Evolutionary conservation across 1,140 invertebrate genomes (phyloP), one percentile per base, ranked within the genome.

Genomic region (Tetramorium simillimum): DNA sequence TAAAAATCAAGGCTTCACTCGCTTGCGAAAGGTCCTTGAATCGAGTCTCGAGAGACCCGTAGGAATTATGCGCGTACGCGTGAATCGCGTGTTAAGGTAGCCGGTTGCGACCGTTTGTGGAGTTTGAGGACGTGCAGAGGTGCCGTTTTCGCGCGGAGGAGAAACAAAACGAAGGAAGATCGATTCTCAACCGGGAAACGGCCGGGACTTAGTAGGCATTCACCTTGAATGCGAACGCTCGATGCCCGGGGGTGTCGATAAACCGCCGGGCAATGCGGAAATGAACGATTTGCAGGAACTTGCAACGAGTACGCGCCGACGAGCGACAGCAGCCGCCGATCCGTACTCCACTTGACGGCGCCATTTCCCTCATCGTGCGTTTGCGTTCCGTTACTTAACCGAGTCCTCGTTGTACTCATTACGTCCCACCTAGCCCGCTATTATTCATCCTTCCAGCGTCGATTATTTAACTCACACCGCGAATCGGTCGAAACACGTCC

Each of bases 381-480:
- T 60, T 60, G 24, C 72, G 53, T 65, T 49, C 60, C 76, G 60
- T 65, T 78, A 78, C 60, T 78, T 78, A 78, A 78, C 60, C 58
- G 60, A 63, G 60, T 37, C 60, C 76, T 37, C 40, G 28, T 78
- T 65, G 40, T 12, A 51, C 28, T 65, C 28, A 37, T 78, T 49
- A 78, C 14, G 76, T 78, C n/a, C 16, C 16, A 46, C 4, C 58
- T 78, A 49, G 24, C 43, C 18, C 43, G 28, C 24, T 28, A 63
- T 78, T 63, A 51, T 51, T 14, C 24, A 37, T 63, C 46, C 60
- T 63, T 9, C 33, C 60, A 33, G 21, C 24, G 58, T 33, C 18
- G 43, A 78, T 78, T 78, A 33, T n/a, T n/a, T 14, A 28, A 40
- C n/a, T 75, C 21, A 33, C 56, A 58, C 18, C 16, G 21, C 24